Conservation (phyloP, 92 coral and sea anemone genomes). For the Bergia sp. region DNA sequence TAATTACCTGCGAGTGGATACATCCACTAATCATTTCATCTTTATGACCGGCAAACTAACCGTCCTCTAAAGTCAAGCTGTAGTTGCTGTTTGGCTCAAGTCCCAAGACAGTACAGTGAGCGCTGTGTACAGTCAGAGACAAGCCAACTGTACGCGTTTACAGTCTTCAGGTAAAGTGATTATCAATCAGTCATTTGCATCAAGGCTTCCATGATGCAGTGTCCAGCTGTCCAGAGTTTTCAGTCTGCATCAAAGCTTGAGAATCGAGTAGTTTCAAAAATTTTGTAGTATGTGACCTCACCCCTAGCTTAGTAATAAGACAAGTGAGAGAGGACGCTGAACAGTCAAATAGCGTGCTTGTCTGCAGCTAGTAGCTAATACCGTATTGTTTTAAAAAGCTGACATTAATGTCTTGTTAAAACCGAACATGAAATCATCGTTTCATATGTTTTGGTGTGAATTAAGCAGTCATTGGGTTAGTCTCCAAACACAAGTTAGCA, state of each 20-base stretch:
- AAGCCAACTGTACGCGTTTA: neutral
- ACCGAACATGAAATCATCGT: neutral
- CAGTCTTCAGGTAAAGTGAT: neutral
- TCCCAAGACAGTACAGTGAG: neutral
- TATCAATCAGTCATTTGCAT: neutral
- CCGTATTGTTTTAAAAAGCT: too few relatives aligned
- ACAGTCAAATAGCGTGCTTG: neutral
- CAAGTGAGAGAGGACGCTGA: neutral
- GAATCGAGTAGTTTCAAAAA: neutral
- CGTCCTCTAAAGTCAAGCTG: too few relatives aligned
- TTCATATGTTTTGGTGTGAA: neutral
- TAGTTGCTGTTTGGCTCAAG: slow-evolving; percentile 5
- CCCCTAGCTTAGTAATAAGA: too few relatives aligned
- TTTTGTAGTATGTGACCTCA: neutral
- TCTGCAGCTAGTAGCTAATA: neutral
- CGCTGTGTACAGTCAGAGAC: neutral
- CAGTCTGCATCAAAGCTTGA: neutral
- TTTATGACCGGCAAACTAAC: neutral
- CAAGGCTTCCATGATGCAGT: neutral
- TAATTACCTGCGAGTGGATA: neutral
- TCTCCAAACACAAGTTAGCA: neutral
- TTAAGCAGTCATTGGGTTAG: neutral
- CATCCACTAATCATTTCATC: neutral
- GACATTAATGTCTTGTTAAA: too few relatives aligned
- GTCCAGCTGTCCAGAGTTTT: neutral